Evolutionary conservation across 2,888 invertebrate genomes (phyloP).

Genomic region (Nectonema munidae): DNA sequence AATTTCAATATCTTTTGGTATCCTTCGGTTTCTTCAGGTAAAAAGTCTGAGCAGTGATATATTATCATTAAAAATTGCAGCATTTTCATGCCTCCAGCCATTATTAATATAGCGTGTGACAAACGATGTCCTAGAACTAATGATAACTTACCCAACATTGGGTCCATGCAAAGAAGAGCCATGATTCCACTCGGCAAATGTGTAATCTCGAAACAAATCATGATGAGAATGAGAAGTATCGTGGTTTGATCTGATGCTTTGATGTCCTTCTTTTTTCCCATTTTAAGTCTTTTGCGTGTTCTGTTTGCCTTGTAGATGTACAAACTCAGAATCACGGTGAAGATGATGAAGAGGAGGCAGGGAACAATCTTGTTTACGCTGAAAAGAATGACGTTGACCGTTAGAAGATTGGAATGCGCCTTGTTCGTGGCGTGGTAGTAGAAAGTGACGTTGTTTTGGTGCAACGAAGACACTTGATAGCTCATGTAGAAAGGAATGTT

Average conservation of each 20-base stretch:
- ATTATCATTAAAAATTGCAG: too few species aligned
- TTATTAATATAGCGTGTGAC: too few species aligned
- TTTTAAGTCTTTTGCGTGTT: background rate
- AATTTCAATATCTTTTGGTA: too few species aligned
- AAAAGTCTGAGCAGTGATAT: too few species aligned
- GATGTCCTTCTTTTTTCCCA: too few species aligned
- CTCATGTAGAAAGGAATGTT: slow-evolving; percentile 10
- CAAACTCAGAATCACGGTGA: slow-evolving; percentile 1
- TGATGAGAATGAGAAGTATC: slow-evolving; percentile 10
- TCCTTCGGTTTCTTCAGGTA: too few species aligned
- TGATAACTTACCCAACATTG: too few species aligned
- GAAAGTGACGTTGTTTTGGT: too few species aligned
- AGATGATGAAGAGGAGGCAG: slow-evolving; percentile 12
- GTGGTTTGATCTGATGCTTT: slow-evolving; percentile 14
- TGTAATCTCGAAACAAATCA: slow-evolving; percentile 13
- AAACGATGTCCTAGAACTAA: too few species aligned
- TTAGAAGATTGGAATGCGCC: slow-evolving; percentile 12
- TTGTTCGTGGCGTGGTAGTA: background rate
- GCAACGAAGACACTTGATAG: too few species aligned
- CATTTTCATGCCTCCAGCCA: too few species aligned
- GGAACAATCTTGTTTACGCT: slow-evolving; percentile 14
- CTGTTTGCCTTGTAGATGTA: background rate
- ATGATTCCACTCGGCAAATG: slow-evolving; percentile 15
- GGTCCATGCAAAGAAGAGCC: slow-evolving; percentile 11
- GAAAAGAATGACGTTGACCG: slow-evolving; percentile 13